phyloP scores from a whole-genome alignment of 2,888 invertebrate genomes.

The Tenthredo mesomela region DNA sequence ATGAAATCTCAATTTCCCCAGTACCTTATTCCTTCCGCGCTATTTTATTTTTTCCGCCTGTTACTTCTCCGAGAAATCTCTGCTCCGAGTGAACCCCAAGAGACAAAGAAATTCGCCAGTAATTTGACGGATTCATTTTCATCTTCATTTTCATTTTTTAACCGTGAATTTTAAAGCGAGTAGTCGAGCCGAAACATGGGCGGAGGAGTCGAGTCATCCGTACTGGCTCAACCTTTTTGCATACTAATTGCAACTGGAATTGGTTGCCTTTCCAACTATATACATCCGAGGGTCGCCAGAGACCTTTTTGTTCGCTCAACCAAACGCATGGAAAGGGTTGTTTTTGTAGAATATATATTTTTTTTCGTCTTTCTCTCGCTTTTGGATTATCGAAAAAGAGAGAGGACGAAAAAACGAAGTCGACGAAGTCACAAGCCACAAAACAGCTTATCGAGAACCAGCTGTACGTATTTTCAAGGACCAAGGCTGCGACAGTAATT shows the following conservation, averaged over 20 bases:
- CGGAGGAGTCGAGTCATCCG: background rate
- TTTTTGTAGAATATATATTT: background rate
- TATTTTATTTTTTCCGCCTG: background rate
- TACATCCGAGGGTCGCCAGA: conserved; percentile 15
- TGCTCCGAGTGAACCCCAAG: background rate
- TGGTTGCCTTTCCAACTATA: conserved; percentile 1
- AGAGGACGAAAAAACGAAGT: background rate
- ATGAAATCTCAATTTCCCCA: conserved; percentile 31
- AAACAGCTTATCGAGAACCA: conserved; percentile 9
- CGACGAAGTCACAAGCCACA: background rate
- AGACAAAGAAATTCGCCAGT: conserved; percentile 24
- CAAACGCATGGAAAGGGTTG: conserved; percentile 1
- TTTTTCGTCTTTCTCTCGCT: background rate
- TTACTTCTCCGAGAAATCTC: background rate
- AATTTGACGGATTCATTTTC: conserved; percentile 31
- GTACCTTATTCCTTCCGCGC: background rate
- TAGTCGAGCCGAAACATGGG: conserved; percentile 4
- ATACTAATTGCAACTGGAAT: conserved; percentile 41
- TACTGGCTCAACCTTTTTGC: conserved; percentile 16
- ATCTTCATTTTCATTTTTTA: conserved; percentile 16
- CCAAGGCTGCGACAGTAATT: background rate
- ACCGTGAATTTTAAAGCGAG: conserved; percentile 9
- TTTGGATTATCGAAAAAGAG: background rate
- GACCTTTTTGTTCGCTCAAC: background rate
- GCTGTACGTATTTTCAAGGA: background rate